phyloP scores from a whole-genome alignment of 2,797 vertebrate species.

The Cyclura pinguis region DNA sequence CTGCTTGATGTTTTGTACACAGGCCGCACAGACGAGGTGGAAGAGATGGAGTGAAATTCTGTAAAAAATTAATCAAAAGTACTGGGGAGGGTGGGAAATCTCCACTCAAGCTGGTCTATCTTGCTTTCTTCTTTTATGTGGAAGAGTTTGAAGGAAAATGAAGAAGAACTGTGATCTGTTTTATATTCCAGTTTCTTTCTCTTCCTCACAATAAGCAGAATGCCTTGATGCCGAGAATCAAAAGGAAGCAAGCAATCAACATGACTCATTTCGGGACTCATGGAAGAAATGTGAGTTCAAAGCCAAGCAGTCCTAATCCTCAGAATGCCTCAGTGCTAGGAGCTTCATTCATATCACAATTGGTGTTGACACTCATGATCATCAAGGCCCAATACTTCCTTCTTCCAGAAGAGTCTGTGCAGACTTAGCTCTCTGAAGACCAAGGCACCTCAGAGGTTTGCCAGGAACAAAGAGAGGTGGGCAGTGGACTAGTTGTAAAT shows the following conservation, averaged over 20 bases:
- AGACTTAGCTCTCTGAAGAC: neutral
- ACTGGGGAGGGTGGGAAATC: conserved; percentile 41
- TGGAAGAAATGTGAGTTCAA: conserved; percentile 3
- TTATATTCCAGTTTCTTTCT: conserved; percentile 35
- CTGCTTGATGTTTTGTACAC: conserved; percentile 49
- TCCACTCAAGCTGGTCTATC: conserved; percentile 37
- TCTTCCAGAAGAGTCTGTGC: neutral
- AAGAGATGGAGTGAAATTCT: conserved; percentile 50
- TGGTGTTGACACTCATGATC: neutral
- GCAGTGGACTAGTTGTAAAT: too few species aligned
- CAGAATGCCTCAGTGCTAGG: neutral
- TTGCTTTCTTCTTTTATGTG: conserved; percentile 17
- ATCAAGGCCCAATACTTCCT: neutral
- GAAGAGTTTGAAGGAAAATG: conserved; percentile 28
- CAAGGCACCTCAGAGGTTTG: neutral
- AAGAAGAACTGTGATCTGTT: conserved; percentile 44
- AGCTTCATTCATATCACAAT: neutral
- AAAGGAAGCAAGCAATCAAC: conserved; percentile 42
- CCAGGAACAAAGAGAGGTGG: too few species aligned
- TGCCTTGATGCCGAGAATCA: conserved; percentile 32
- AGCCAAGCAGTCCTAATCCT: conserved; percentile 10
- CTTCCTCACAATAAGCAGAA: conserved; percentile 28
- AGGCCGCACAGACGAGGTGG: conserved; percentile 19
- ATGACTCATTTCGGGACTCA: neutral
- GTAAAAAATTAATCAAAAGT: conserved; percentile 69